These are phyloP conservation scores for Pterostichus madidus DNA, from an alignment of 2,888 invertebrate species.

Conservation along the genomic window DNA sequence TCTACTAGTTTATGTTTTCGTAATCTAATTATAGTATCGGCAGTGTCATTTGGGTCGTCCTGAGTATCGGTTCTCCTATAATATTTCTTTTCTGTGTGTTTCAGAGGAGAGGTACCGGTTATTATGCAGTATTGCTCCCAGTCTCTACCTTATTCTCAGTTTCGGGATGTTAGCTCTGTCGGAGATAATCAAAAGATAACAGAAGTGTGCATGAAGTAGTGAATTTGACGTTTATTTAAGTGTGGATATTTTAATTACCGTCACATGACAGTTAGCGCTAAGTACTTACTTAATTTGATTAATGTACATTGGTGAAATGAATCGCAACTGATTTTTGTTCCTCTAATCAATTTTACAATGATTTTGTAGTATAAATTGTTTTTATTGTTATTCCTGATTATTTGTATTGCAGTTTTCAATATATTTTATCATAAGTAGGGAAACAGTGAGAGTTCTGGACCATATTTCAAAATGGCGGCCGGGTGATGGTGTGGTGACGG, in stretches of 20 bases:
- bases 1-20: not conserved
- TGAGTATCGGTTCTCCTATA: no score
- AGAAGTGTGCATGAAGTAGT: slow-evolving; percentile 45
- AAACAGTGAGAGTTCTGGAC: no score
- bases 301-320: slow-evolving; percentile 50
- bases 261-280: slow-evolving; percentile 56
- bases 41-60: not conserved
- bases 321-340: slow-evolving; percentile 45
- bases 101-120: slow-evolving; percentile 88
- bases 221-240: slow-evolving; percentile 56
- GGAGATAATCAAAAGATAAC: slow-evolving; percentile 70
- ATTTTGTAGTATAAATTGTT: slow-evolving; percentile 47
- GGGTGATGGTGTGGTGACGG: no score
- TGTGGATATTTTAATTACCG: slow-evolving; percentile 50
- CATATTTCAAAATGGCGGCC: no score
- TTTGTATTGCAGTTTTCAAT: slow-evolving; percentile 63
- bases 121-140: slow-evolving; percentile 88
- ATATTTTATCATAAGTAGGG: slow-evolving; percentile 57
- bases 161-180: slow-evolving; percentile 83
- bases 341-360: slow-evolving; percentile 41
- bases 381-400: slow-evolving; percentile 60
- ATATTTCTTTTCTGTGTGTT: slow-evolving; percentile 73
- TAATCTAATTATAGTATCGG: no score
- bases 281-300: slow-evolving; percentile 43
- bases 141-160: slow-evolving; percentile 86